Percentiles rank a stretch among this genome's conserved stretches.
These are phyloP conservation scores for Sciurus carolinensis DNA, from an alignment of 2,797 vertebrate genomes.

Conservation along the genomic window DNA sequence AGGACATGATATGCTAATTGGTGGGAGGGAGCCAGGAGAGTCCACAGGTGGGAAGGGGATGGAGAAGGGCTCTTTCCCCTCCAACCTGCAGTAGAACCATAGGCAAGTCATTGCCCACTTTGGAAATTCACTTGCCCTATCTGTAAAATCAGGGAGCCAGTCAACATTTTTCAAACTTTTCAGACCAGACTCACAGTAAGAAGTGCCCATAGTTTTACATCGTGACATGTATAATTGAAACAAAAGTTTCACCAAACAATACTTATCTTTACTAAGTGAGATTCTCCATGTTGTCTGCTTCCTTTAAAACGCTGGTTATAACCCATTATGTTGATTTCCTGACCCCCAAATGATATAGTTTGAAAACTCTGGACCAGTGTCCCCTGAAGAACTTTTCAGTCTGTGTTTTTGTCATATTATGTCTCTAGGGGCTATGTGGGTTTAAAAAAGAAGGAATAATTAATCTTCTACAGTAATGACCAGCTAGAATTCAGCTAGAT, in stretches of 20 bases:
- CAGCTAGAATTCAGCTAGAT: conserved; percentile 51
- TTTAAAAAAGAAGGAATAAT: conserved; percentile 63
- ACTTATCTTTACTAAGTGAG: background rate
- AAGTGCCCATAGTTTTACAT: background rate
- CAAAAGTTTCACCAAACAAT: conserved; percentile 30
- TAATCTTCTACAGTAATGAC: conserved; percentile 57
- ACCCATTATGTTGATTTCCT: conserved; percentile 63
- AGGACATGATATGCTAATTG: background rate
- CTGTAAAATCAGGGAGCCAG: background rate
- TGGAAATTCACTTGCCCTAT: background rate
- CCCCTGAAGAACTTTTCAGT: conserved; percentile 17
- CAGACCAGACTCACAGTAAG: background rate
- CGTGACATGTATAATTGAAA: background rate
- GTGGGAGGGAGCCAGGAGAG: background rate
- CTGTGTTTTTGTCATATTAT: conserved; percentile 67
- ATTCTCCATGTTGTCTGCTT: conserved; percentile 41
- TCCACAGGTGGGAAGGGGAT: background rate
- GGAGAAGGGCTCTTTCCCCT: background rate
- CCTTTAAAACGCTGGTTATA: background rate
- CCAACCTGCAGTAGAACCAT: background rate
- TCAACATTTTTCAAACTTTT: conserved; percentile 23
- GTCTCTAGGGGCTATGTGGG: background rate
- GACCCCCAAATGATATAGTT: conserved; percentile 54
- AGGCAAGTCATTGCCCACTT: background rate
- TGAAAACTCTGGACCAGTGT: conserved; percentile 32